phyloP scores from a whole-genome alignment of 1,140 invertebrate genomes.

The Reticulitermes speratus region DNA sequence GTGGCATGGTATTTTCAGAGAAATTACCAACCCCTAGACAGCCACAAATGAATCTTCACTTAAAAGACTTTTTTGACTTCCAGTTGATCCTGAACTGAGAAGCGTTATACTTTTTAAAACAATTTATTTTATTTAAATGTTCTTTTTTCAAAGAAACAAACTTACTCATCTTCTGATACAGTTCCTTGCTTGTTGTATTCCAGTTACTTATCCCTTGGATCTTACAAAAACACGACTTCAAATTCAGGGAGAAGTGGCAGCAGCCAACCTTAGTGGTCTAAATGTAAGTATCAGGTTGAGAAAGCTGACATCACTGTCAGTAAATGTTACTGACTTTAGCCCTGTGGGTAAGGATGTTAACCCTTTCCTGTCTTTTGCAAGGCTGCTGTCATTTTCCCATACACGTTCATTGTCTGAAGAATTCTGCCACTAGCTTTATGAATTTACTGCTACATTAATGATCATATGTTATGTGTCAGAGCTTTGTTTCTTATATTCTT shows the following conservation, averaged over 20 bases:
- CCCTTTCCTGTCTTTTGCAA: not conserved
- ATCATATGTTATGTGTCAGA: too few relatives aligned
- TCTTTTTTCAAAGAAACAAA: not conserved
- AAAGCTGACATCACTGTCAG: not conserved
- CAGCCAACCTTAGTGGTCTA: conserved; percentile 33
- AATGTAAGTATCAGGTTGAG: conserved; percentile 23
- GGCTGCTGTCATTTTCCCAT: not conserved
- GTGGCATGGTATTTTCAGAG: too few relatives aligned
- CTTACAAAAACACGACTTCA: conserved; percentile 89
- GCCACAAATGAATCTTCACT: too few relatives aligned
- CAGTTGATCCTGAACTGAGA: too few relatives aligned
- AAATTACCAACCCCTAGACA: too few relatives aligned
- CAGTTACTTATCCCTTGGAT: conserved; percentile 89
- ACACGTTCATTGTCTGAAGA: too few relatives aligned
- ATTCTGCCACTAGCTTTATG: too few relatives aligned
- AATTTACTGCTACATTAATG: too few relatives aligned
- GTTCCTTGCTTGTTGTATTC: conserved; percentile 39
- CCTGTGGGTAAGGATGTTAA: not conserved
- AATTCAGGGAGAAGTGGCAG: conserved; percentile 80
- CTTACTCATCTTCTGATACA: not conserved
- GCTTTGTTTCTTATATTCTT: too few relatives aligned
- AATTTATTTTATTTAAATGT: too few relatives aligned
- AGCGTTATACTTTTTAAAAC: too few relatives aligned
- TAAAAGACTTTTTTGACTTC: too few relatives aligned
- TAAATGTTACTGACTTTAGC: not conserved